These are phyloP conservation scores for Heterocephalus glaber DNA, from an alignment of 2,113 vertebrate genomes.

Conservation along the genomic window DNA sequence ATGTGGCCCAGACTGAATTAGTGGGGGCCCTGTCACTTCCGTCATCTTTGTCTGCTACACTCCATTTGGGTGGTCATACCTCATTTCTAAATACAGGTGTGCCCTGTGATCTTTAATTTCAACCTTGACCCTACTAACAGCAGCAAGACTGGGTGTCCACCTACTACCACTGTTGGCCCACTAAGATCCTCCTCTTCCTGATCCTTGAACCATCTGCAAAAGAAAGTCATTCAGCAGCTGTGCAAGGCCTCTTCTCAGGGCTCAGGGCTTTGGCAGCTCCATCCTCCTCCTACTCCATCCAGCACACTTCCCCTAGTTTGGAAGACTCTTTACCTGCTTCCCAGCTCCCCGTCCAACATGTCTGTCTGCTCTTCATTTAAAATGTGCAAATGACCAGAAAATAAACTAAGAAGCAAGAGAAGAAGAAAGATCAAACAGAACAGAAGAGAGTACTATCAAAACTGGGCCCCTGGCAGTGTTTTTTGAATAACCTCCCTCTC, in stretches of 20 bases:
- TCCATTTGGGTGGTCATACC: background rate
- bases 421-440: background rate
- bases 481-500: background rate
- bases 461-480: rapidly evolving
- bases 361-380: background rate
- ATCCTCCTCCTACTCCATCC: rapidly evolving
- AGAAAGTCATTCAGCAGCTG: background rate
- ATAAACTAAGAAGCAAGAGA: background rate
- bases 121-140: background rate
- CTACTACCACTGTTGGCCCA: background rate
- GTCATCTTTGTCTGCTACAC: rapidly evolving
- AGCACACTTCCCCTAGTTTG: background rate
- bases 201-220: background rate
- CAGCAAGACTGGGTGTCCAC: no score
- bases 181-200: background rate
- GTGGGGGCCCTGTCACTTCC: rapidly evolving
- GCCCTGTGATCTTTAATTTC: background rate
- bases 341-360: rapidly evolving
- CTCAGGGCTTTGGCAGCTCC: no score
- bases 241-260: background rate
- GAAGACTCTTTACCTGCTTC: rapidly evolving
- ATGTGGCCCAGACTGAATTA: rapidly evolving
- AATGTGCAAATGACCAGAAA: background rate
- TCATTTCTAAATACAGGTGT: background rate
- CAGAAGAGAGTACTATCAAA: background rate